These are phyloP conservation scores for Cheilosia urbana DNA, from an alignment of 2,888 invertebrate genomes.

Conservation along the genomic window DNA sequence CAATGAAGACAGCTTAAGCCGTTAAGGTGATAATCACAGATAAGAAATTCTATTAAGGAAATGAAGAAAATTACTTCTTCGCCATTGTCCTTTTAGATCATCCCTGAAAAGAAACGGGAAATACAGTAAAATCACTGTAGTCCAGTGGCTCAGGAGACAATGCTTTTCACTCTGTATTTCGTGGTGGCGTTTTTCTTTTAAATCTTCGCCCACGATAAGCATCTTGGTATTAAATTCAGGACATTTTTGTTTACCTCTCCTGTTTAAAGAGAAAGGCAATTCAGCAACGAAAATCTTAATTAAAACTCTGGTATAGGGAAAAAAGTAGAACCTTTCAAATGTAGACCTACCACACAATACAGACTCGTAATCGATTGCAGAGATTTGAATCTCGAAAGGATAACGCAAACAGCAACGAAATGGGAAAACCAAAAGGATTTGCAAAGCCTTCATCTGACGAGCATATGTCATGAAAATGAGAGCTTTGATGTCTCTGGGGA, in stretches of 20 bases:
- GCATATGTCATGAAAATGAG: constrained; percentile 78
- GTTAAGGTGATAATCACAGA: constrained; percentile 75
- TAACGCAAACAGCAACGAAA: constrained; percentile 37
- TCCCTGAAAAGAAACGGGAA: constrained; percentile 22
- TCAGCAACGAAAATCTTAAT: constrained; percentile 50
- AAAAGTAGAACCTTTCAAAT: constrained; percentile 21
- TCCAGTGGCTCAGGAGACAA: constrained; percentile 7
- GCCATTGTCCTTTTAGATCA: constrained; percentile 55
- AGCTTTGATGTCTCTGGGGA: constrained; percentile 82
- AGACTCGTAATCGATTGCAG: constrained; percentile 63
- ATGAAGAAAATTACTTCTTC: constrained; percentile 82
- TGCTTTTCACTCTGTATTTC: constrained; percentile 5
- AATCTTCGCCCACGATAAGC: background rate
- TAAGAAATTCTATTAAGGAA: constrained; percentile 83
- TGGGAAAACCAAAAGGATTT: constrained; percentile 56
- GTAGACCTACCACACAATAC: constrained; percentile 1
- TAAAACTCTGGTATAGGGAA: constrained; percentile 44
- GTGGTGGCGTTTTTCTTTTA: background rate
- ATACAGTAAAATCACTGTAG: constrained; percentile 6
- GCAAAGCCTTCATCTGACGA: constrained; percentile 54
- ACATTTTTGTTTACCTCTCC: background rate
- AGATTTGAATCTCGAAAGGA: constrained; percentile 70
- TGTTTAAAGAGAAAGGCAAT: constrained; percentile 22
- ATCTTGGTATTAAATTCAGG: constrained; percentile 5
- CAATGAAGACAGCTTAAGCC: constrained; percentile 74